phyloP scores from a whole-genome alignment of 2,888 invertebrate genomes.

The Acanthosepion esculentum region DNA sequence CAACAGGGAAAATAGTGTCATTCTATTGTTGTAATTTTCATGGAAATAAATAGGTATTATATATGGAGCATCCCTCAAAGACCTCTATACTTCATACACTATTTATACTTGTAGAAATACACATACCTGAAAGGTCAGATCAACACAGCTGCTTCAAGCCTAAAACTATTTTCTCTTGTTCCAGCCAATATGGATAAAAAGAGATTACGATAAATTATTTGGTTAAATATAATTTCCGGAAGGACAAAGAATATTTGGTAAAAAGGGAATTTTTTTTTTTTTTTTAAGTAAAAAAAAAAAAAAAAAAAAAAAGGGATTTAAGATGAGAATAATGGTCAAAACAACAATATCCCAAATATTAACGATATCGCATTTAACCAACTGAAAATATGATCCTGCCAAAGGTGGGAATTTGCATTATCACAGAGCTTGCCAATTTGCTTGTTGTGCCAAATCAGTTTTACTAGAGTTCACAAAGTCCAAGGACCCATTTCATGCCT shows the following conservation, averaged over 20 bases:
- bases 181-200: background rate
- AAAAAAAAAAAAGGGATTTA: background rate
- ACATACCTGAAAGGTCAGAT: background rate
- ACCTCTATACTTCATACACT: background rate
- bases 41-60: no score
- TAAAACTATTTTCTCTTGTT: background rate
- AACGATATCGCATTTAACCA: background rate
- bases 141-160: background rate
- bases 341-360: background rate
- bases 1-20: no score
- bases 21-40: no score
- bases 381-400: background rate
- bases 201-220: background rate
- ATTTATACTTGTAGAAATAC: background rate
- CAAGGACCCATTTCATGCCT: background rate
- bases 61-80: no score
- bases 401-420: background rate
- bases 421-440: background rate
- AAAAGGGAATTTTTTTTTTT: background rate
- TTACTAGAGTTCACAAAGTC: background rate
- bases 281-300: background rate
- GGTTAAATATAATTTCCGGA: background rate
- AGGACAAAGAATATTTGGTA: background rate
- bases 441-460: background rate
- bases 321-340: background rate